Conservation (phyloP, 2,888 invertebrate genomes). For the Ormia ochracea region DNA sequence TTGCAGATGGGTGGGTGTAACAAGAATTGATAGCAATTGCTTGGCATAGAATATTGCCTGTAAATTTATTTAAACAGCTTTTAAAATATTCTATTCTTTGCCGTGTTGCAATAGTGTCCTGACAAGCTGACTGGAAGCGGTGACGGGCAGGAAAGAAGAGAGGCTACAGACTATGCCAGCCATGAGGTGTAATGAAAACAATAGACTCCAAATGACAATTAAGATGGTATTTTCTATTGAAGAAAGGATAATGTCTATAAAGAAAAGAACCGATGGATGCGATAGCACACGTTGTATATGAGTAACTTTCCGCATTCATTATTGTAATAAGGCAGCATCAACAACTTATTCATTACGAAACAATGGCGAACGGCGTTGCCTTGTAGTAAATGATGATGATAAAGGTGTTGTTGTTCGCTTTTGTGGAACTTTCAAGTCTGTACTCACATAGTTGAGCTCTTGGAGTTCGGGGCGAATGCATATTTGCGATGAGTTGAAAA, state of each 20-base stretch:
- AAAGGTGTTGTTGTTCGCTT: constrained; percentile 1
- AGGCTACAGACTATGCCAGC: neutral
- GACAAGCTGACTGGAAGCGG: neutral
- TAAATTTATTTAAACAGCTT: constrained; percentile 46
- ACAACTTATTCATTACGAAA: constrained; percentile 20
- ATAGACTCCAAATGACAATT: constrained; percentile 58
- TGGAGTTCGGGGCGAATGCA: too few relatives aligned
- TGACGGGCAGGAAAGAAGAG: neutral
- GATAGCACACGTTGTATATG: constrained; percentile 51
- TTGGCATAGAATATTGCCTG: constrained; percentile 9
- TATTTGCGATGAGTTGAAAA: too few relatives aligned
- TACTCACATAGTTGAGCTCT: neutral
- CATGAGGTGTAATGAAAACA: constrained; percentile 38
- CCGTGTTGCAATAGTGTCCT: constrained; percentile 26
- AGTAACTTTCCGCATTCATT: constrained; percentile 22
- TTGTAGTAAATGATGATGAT: constrained; percentile 17
- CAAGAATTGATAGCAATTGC: neutral
- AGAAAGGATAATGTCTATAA: constrained; percentile 48
- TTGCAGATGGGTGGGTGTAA: neutral
- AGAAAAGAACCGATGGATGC: constrained; percentile 56
- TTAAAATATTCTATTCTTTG: constrained; percentile 39
- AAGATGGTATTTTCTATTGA: constrained; percentile 50
- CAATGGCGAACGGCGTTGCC: constrained; percentile 1
- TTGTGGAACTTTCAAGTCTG: neutral
- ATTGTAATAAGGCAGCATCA: constrained; percentile 15